Evolutionary conservation across 2,888 invertebrate species (phyloP).

Genomic region (Cryptocephalus primarius): DNA sequence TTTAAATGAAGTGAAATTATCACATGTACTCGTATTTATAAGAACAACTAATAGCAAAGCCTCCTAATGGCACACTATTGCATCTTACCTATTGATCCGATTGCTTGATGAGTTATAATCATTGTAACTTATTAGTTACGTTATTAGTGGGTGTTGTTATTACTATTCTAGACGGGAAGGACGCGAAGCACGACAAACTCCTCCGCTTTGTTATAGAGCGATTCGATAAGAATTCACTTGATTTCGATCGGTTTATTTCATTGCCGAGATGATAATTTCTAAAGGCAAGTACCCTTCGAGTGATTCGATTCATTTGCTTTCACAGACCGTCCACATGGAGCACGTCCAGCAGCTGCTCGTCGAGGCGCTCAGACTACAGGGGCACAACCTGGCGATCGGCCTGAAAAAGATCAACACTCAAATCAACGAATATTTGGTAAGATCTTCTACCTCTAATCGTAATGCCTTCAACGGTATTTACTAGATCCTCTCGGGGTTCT

Average conservation of each 20-base stretch:
- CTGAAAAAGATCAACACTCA: slow-evolving; percentile 43
- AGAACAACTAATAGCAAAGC: too few species aligned
- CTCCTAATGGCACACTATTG: too few species aligned
- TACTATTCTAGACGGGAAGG: too few species aligned
- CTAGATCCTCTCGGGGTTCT: too few species aligned
- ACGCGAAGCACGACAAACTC: neutral
- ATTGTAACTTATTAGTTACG: too few species aligned
- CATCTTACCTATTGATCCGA: too few species aligned
- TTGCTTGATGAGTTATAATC: too few species aligned
- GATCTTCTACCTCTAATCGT: slow-evolving; percentile 9
- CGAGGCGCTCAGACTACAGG: slow-evolving; percentile 42
- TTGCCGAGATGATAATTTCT: slow-evolving; percentile 15
- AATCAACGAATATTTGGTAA: slow-evolving; percentile 45
- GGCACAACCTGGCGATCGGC: slow-evolving; percentile 37
- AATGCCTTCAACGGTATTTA: neutral
- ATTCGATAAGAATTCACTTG: slow-evolving; percentile 21
- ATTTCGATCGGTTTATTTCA: slow-evolving; percentile 19
- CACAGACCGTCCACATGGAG: slow-evolving; percentile 50
- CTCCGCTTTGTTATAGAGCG: slow-evolving; percentile 18
- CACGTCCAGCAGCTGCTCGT: slow-evolving; percentile 42
- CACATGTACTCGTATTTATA: too few species aligned
- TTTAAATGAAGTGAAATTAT: too few species aligned
- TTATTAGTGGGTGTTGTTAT: too few species aligned
- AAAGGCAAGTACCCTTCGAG: neutral
- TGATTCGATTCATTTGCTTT: slow-evolving; percentile 14